Evolutionary conservation across 1,140 invertebrate genomes (phyloP), one percentile per base, ranked within the genome.

Genomic region (Aethina tumida): DNA sequence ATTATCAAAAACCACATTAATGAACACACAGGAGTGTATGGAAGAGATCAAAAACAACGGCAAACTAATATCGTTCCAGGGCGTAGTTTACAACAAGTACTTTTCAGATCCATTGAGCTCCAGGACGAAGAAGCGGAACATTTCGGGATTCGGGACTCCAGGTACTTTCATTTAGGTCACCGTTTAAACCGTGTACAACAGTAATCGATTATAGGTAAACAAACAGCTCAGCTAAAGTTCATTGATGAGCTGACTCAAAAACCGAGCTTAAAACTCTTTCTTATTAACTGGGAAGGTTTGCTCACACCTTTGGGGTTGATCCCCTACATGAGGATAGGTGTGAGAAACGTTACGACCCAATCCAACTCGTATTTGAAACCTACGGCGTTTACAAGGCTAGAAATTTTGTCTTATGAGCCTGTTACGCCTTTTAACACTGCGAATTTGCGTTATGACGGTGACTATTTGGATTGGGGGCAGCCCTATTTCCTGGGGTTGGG

Each of bases 291-390:
- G 37, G 8, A 29, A 9, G 32, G 32, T 21, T 21, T n/a, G 14
- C 18, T 39, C 5, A 39, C 32, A 22, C 37, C 37, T 4, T 19
- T 39, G 13, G 37, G 28, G 8, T 24, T 39, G 20, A 31, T 39
- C 15, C 37, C 37, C 14, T n/a, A 39, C 22, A 31, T 31, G 27
- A 14, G 21, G 18, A 20, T 39, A 3, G 26, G 14, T n/a, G 12
- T 39, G 6, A 30, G 19, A 6, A 18, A 39, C 14, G 37, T 39
- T 5, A 8, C n/a, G 7, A 27, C 37, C 9, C 26, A 31, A 15
- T 30, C 37, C 6, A 32, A 18, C 2, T 26, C 25, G 21, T 39
- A 39, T 20, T 10, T 39, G 10, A 39, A 31, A 22, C 8, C 27
- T 7, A 39, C 27, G 15, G 20, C 24, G 10, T 31, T 39, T n/a